These are phyloP conservation scores for Formicarius rufipectus DNA, from an alignment of 2,113 vertebrate genomes.

Conservation along the genomic window DNA sequence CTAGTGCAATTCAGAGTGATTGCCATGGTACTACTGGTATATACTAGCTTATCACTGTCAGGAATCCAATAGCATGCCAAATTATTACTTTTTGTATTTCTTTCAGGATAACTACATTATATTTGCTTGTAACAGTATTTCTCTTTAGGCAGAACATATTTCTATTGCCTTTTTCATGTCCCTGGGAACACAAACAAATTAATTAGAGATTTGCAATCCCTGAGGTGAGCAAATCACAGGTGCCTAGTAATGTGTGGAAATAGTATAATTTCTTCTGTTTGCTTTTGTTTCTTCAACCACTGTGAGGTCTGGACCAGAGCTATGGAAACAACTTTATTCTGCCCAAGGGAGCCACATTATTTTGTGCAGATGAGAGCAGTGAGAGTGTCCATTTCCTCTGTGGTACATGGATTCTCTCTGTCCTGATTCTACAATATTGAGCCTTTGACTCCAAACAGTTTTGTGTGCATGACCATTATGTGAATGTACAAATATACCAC, in stretches of 20 bases:
- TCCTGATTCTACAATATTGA: not conserved
- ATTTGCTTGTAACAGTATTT: not conserved
- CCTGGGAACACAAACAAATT: not conserved
- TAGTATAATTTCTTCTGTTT: not conserved
- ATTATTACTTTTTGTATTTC: not conserved
- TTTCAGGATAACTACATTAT: not conserved
- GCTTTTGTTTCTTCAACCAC: not conserved
- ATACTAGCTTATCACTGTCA: not conserved
- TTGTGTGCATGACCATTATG: not conserved
- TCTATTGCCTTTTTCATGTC: not conserved
- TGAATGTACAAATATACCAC: not conserved
- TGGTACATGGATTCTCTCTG: not conserved
- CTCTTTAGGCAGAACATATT: not conserved
- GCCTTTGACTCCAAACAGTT: not conserved
- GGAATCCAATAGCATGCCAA: not conserved
- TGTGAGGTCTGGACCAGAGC: not conserved
- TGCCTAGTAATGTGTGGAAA: not conserved
- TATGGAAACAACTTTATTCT: not conserved
- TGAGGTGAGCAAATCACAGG: not conserved
- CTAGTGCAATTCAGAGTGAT: not conserved
- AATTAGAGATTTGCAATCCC: not conserved
- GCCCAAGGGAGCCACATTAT: accelerated
- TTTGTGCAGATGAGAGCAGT: not conserved
- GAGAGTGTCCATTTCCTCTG: not conserved
- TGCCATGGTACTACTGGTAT: not conserved